These are phyloP conservation scores for Parazoanthus atlanticus DNA, from an alignment of 92 coral and sea anemone genomes.

Conservation along the genomic window DNA sequence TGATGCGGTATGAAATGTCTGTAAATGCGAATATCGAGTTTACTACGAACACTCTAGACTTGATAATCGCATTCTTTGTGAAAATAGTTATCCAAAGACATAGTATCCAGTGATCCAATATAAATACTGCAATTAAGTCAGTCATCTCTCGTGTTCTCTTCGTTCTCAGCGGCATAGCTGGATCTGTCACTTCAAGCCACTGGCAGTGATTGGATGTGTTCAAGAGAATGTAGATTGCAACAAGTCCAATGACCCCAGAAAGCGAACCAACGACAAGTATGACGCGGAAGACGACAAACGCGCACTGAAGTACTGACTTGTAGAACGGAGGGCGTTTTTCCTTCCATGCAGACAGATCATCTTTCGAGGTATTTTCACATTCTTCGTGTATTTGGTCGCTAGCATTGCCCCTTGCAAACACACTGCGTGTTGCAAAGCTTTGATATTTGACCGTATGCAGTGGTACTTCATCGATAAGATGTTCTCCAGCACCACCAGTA, in stretches of 20 bases:
- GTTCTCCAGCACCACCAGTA: constrained; percentile 21
- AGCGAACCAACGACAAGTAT: constrained; percentile 3
- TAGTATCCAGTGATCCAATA: constrained; percentile 26
- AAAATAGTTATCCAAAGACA: constrained; percentile 11
- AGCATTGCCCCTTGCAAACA: constrained; percentile 2
- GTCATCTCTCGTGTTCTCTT: neutral
- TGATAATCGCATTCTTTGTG: neutral
- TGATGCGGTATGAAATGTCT: neutral
- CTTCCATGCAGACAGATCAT: neutral
- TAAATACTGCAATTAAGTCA: neutral
- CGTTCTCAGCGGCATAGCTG: neutral
- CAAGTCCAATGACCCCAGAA: neutral
- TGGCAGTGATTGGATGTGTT: constrained; percentile 9
- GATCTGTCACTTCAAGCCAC: neutral
- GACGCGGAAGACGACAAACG: constrained; percentile 4
- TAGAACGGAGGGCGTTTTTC: neutral
- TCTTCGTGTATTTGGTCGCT: constrained; percentile 6
- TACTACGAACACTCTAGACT: neutral
- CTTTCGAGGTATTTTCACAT: neutral
- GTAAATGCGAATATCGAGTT: constrained; percentile 4
- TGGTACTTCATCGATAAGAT: neutral
- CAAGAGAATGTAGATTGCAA: neutral
- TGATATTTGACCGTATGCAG: neutral
- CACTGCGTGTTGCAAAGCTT: neutral
- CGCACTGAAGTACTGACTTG: constrained; percentile 6